phyloP scores from a whole-genome alignment of 2,888 invertebrate genomes.

The Gasteruption jaculator region DNA sequence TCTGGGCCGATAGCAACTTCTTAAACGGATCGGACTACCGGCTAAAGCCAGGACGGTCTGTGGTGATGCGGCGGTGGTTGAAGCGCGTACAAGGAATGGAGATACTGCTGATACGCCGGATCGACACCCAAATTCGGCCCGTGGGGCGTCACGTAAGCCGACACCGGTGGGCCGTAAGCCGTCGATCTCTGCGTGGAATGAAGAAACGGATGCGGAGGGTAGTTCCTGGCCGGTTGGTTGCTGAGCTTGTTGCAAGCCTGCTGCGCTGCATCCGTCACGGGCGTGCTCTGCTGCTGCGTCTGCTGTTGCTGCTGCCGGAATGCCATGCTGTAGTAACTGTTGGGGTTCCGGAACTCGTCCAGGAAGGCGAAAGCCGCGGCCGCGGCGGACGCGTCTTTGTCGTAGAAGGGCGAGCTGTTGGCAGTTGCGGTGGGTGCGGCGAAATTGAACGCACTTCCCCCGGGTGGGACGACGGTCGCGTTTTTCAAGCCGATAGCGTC shows the following conservation, averaged over 20 bases:
- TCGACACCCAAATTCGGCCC: conserved; percentile 45
- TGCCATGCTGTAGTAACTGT: conserved; percentile 45
- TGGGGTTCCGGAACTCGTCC: conserved; percentile 47
- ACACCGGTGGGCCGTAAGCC: conserved; percentile 44
- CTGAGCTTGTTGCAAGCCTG: conserved; percentile 42
- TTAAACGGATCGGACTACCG: conserved; percentile 27
- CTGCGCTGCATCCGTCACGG: conserved; percentile 32
- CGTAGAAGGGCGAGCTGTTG: conserved; percentile 42
- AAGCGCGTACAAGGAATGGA: conserved; percentile 47
- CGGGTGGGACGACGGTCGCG: conserved; percentile 64
- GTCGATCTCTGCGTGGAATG: conserved; percentile 43
- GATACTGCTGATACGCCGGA: conserved; percentile 47
- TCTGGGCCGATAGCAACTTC: not conserved
- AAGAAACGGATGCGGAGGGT: conserved; percentile 44
- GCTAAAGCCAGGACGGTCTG: conserved; percentile 49
- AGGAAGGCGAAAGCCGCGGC: conserved; percentile 46
- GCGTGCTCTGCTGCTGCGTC: conserved; percentile 35
- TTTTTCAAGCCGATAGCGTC: conserved; percentile 62
- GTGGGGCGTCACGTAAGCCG: conserved; percentile 45
- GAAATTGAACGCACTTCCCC: conserved; percentile 79
- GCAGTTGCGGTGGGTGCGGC: conserved; percentile 59
- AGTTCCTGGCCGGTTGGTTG: conserved; percentile 42
- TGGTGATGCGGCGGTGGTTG: conserved; percentile 47
- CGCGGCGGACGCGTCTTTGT: conserved; percentile 43
- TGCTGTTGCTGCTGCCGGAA: conserved; percentile 33